Conservation (phyloP, 2,797 vertebrate genomes). For the Muraenolepis orangiensis region DNA sequence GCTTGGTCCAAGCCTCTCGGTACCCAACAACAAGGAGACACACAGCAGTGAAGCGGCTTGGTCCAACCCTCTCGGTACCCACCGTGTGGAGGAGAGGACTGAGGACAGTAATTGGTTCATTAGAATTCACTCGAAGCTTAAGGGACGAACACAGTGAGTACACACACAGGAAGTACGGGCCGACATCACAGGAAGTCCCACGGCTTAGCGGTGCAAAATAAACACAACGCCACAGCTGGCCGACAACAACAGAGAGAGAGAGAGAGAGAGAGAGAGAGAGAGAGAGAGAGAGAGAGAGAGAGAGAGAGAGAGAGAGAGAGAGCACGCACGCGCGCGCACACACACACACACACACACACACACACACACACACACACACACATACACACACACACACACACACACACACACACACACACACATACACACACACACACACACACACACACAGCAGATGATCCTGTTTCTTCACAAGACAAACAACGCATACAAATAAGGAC, state of each 20-base stretch:
- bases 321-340: too few relatives aligned
- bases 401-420: too few relatives aligned
- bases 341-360: too few relatives aligned
- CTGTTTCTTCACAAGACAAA: constrained; percentile 29
- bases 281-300: too few relatives aligned
- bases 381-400: too few relatives aligned
- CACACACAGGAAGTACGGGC: constrained; percentile 27
- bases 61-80: constrained; percentile 47
- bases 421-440: too few relatives aligned
- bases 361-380: too few relatives aligned
- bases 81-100: constrained; percentile 36
- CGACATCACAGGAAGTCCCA: background rate
- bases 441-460: too few relatives aligned
- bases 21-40: constrained; percentile 38
- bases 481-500: constrained; percentile 29
- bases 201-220: too few relatives aligned
- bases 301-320: too few relatives aligned
- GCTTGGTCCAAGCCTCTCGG: constrained; percentile 49
- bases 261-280: too few relatives aligned
- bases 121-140: constrained; percentile 48
- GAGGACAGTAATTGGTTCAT: constrained; percentile 62
- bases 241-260: too few relatives aligned
- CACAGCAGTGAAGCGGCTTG: constrained; percentile 55
- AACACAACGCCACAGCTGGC: background rate
- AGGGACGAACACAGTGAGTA: constrained; percentile 50